phyloP scores from a whole-genome alignment of 2,797 vertebrate genomes.

The Anomalospiza imberbis region DNA sequence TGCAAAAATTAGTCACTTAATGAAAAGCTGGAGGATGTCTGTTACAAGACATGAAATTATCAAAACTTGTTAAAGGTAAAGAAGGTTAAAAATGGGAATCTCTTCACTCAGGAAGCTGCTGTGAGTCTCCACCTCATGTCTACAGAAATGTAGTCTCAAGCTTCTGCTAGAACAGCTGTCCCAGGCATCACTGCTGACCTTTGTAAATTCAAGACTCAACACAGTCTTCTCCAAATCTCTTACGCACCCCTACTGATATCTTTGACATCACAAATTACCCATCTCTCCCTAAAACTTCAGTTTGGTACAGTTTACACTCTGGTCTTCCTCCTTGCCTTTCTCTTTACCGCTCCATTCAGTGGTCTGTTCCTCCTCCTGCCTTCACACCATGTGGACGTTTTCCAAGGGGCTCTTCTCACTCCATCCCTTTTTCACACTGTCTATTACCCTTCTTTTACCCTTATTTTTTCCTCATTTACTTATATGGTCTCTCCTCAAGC shows the following conservation, averaged over 20 bases:
- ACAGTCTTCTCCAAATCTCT: neutral
- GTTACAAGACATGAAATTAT: neutral
- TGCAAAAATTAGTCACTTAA: conserved; percentile 11
- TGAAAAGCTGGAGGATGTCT: conserved; percentile 10
- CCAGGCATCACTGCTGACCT: neutral
- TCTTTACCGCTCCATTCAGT: neutral
- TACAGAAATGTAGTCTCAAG: neutral
- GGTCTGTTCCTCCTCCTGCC: neutral
- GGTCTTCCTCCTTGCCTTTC: neutral
- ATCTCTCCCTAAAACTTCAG: neutral
- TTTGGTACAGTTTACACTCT: neutral
- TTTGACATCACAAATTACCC: neutral
- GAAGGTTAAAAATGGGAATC: neutral
- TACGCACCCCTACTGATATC: neutral
- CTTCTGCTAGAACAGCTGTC: neutral
- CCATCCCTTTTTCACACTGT: neutral
- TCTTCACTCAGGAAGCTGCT: neutral
- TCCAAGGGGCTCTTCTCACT: neutral
- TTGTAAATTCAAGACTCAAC: neutral
- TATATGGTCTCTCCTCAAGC: neutral
- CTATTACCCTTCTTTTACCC: neutral
- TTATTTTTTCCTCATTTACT: neutral
- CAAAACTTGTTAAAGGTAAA: neutral
- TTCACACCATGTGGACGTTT: neutral
- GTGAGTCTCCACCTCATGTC: neutral